phyloP scores from a whole-genome alignment of 2,888 invertebrate genomes.

The Ophion obscuratus region DNA sequence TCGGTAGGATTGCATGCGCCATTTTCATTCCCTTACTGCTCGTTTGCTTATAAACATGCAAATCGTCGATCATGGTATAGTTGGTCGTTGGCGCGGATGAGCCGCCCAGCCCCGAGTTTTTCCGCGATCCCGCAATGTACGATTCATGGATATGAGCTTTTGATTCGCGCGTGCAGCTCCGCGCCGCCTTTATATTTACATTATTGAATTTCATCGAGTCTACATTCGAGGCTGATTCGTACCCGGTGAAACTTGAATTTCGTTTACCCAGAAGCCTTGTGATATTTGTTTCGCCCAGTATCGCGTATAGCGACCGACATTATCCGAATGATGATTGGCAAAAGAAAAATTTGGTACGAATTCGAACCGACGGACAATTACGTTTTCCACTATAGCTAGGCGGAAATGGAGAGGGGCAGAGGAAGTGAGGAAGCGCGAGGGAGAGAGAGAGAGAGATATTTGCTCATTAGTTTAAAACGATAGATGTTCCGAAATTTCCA shows the following conservation, averaged over 20 bases:
- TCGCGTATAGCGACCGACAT: neutral
- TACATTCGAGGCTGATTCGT: slow-evolving; percentile 21
- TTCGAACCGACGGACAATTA: too few relatives aligned
- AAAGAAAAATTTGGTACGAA: too few relatives aligned
- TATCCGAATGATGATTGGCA: neutral
- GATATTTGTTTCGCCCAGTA: neutral
- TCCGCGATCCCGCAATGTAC: slow-evolving; percentile 22
- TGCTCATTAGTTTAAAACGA: too few relatives aligned
- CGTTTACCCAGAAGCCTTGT: neutral
- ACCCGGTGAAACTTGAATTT: slow-evolving; percentile 6
- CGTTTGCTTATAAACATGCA: slow-evolving; percentile 78
- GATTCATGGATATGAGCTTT: slow-evolving; percentile 55
- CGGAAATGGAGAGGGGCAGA: too few relatives aligned
- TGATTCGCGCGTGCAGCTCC: slow-evolving; percentile 27
- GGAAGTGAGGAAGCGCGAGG: too few relatives aligned
- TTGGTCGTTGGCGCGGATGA: slow-evolving; percentile 8
- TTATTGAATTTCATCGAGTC: slow-evolving; percentile 60
- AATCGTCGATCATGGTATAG: slow-evolving; percentile 69
- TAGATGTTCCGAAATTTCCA: too few relatives aligned
- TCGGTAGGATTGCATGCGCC: slow-evolving; percentile 70
- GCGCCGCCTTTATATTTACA: slow-evolving; percentile 28
- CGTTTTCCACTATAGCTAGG: too few relatives aligned
- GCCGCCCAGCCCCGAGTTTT: neutral
- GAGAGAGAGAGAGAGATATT: too few relatives aligned
- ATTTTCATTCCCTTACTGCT: slow-evolving; percentile 67